These are phyloP conservation scores for Strix uralensis DNA, from an alignment of 2,113 vertebrate genomes.

Conservation along the genomic window DNA sequence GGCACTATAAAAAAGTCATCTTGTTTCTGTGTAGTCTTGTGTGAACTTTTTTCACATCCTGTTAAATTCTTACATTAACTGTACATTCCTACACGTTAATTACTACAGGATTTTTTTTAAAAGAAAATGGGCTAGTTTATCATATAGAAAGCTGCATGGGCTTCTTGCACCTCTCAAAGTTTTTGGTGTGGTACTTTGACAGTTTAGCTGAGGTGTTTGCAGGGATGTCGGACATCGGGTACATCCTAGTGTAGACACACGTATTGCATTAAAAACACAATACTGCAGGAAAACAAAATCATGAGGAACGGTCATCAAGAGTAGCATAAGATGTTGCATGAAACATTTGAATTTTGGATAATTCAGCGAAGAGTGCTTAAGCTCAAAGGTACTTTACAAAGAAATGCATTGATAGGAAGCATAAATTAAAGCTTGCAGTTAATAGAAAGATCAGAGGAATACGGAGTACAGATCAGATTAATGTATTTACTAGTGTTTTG, in stretches of 20 bases:
- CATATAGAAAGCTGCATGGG: background rate
- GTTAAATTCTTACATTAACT: background rate
- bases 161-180: background rate
- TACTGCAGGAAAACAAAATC: background rate
- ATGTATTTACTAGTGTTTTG: background rate
- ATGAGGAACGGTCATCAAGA: background rate
- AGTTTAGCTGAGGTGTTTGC: background rate
- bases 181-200: background rate
- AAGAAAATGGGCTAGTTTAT: background rate
- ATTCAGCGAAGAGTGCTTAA: background rate
- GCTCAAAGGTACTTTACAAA: background rate
- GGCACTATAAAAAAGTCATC: background rate
- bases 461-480: background rate
- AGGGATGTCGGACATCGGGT: fast-evolving
- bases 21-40: background rate
- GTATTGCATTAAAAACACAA: background rate
- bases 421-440: background rate
- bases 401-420: background rate
- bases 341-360: fast-evolving
- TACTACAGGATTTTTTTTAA: background rate
- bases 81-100: background rate
- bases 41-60: background rate
- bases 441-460: background rate
- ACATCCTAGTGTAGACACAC: background rate
- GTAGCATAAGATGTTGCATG: background rate